A percentile compares a stretch with the other conserved stretches of the same genome.
phyloP scores from a whole-genome alignment of 2,888 invertebrate genomes.

The Antheraea yamamai region DNA sequence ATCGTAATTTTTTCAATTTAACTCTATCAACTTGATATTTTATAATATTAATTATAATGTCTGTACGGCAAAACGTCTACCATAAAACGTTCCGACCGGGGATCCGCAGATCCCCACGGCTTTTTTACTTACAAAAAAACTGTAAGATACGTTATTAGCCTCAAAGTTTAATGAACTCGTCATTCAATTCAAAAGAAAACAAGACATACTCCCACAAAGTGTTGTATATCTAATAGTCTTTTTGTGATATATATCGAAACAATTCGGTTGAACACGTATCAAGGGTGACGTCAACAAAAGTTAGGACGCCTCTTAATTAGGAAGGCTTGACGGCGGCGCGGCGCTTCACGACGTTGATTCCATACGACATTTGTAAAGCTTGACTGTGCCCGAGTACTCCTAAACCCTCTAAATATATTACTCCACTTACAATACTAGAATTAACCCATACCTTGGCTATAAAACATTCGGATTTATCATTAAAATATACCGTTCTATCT shows the following conservation, averaged over 20 bases:
- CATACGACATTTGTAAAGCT: constrained; percentile 66
- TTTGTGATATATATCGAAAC: constrained; percentile 1
- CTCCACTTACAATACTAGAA: constrained; percentile 24
- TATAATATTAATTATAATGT: no score
- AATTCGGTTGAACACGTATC: constrained; percentile 14
- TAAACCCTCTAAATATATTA: constrained; percentile 21
- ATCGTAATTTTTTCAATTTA: no score
- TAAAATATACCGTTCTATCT: background rate
- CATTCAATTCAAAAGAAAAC: background rate
- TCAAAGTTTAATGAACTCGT: background rate
- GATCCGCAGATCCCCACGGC: no score
- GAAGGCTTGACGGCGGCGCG: constrained; percentile 47
- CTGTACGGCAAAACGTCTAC: no score
- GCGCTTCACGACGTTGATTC: constrained; percentile 71
- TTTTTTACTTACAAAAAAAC: no score
- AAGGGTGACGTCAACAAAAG: constrained; percentile 62
- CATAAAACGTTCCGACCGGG: no score
- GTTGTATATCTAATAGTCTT: background rate
- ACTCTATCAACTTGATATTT: no score
- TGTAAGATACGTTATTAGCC: background rate
- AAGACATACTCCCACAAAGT: background rate
- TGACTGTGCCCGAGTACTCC: constrained; percentile 56
- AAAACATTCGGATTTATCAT: background rate
- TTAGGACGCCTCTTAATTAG: constrained; percentile 70
- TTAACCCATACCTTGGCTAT: background rate